Conservation (phyloP, 2,888 invertebrate genomes). For the Sceliomorpha sp. region DNA sequence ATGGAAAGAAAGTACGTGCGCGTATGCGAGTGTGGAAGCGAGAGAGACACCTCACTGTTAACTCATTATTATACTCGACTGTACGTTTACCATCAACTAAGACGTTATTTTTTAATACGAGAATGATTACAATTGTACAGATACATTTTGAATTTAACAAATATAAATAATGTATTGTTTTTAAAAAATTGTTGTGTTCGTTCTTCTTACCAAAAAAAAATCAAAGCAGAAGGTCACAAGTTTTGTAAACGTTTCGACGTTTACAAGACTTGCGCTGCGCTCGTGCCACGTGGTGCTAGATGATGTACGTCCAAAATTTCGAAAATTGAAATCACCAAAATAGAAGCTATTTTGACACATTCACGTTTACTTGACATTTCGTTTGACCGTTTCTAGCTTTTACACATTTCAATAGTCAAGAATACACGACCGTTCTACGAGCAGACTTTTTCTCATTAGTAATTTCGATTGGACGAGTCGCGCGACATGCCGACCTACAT, state of each 20-base stretch:
- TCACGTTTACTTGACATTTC: too few species aligned
- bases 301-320: slow-evolving; percentile 65
- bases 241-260: too few species aligned
- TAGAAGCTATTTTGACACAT: not conserved
- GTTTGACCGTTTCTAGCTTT: too few species aligned
- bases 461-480: slow-evolving; percentile 38
- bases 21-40: slow-evolving; percentile 59
- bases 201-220: slow-evolving; percentile 65
- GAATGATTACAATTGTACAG: slow-evolving; percentile 73
- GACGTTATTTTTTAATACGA: slow-evolving; percentile 18
- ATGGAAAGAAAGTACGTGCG: slow-evolving; percentile 40
- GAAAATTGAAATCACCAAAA: too few species aligned
- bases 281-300: slow-evolving; percentile 53
- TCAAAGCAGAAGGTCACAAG: too few species aligned
- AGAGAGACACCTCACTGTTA: slow-evolving; percentile 57
- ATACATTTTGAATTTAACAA: slow-evolving; percentile 74
- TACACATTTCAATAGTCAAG: too few species aligned
- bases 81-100: slow-evolving; percentile 26
- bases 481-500: slow-evolving; percentile 69
- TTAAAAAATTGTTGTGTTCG: slow-evolving; percentile 70
- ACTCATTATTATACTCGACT: slow-evolving; percentile 47
- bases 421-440: too few species aligned
- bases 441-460: slow-evolving; percentile 14
- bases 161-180: slow-evolving; percentile 78
- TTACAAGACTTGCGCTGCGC: not conserved